Base-by-base conservation (phyloP, 1,140 invertebrate species). In the Pseudomyrmex flavicornis region DNA sequence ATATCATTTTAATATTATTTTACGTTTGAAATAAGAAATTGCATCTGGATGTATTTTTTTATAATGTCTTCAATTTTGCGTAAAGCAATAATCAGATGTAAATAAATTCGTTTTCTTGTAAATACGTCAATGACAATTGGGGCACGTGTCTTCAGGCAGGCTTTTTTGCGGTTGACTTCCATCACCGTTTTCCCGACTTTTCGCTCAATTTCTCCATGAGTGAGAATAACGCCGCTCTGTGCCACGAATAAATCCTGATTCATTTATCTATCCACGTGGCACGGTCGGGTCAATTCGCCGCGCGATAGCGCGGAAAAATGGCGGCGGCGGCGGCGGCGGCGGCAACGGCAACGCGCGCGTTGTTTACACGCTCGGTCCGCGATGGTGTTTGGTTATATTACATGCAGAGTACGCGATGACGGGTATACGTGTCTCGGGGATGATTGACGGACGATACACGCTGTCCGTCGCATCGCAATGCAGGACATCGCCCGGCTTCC, bases 381-480 rank as follows among this genome's bases (percentile, higher is more conserved):
- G 77, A 56, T 85, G 79, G 83, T 85, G 89, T 87, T 86, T 85
- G 86, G 87, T 88, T 86, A 91, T 91, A 91, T 91, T 87, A 92
- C 86, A 92, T 92, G 92, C 92, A 89, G 85, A 90, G 85, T 88
- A 86, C 79, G 90, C 90, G 90, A 92, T 93, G 92, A 92, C 88
- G 90, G 86, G 87, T 88, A 35, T 35, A 91, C 87, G 91, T 92
- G 91, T 92, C 88, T 85, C 85, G 77, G 88, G 74, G 87, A 93
- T 93, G 93, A 94, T 93, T 93, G 92, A 93, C 91, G 88, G 84
- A 92, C 89, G 87, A 85, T 80, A 82, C 85, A 85, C 84, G 72
- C 82, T 54, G 88, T 85, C 85, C 58, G 88, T 87, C 84, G 88
- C 92, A 93, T 94, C 90, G 90, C 87, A 88, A 94, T 94, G 93